Evolutionary conservation across 2,888 invertebrate genomes (phyloP), one percentile per base, ranked within the genome.

Genomic region (Xestobium rufovillosum): DNA sequence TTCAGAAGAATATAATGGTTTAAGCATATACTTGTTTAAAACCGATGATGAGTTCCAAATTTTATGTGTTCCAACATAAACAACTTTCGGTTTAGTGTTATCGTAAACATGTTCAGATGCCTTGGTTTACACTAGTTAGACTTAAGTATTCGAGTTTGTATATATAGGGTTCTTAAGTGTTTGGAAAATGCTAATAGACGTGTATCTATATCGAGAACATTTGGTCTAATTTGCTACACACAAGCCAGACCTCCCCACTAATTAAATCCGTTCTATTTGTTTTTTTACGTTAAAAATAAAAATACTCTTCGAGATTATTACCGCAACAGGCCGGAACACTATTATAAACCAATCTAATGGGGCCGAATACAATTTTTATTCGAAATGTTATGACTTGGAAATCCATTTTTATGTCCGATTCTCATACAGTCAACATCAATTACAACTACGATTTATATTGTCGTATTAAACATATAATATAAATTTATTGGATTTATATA

Each of bases 11-110:
- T 52, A 52, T 56, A 52, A 54, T 52, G 55, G 54, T 56, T 57
- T 57, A 53, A 55, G 57, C 57, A 57, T 57, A 57, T 56, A 57
- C 55, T 50, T 47, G 43, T 49, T 53, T 47, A 49, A 55, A 53
- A 51, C 57, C 55, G 60, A 57, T 61, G 61, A 61, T 60, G 59
- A 59, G 58, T 55, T 56, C 60, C 60, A 59, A 60, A 60, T 61
- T 60, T 61, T 58, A 53, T 54, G 49, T 45, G 47, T 49, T 44
- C 54, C 53, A 50, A 55, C 57, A 61, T 55, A 60, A 60, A 61
- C 51, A 53, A 52, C 51, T 50, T 50, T 53, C 52, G 53, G 53
- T 57, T 55, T 57, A 53, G 51, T 53, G 54, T 50, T 53, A 54
- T 50, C 48, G 42, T 60, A 60, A 60, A 59, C 60, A 60, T 51